Conservation (phyloP, 2,888 invertebrate species). For the Meloe dianella region DNA sequence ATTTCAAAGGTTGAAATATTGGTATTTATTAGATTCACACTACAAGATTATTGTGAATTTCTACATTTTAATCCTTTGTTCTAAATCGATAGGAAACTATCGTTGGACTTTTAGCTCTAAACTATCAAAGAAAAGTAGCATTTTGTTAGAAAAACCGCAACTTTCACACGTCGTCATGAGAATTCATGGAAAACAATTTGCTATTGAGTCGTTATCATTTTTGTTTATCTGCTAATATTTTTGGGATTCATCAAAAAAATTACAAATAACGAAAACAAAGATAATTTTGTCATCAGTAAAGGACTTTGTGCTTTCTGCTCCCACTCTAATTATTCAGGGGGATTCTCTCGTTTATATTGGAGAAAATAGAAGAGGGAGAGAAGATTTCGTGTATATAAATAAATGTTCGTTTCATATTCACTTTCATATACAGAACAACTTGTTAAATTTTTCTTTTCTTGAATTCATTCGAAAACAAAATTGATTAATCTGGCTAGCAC, state of each 20-base stretch:
- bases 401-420: not conserved
- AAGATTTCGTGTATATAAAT: constrained; percentile 1
- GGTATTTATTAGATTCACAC: not conserved
- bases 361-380: not conserved
- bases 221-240: not conserved
- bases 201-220: not conserved
- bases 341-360: not conserved
- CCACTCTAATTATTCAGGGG: not conserved
- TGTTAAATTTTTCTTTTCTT: not conserved
- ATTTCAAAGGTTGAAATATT: constrained; percentile 20
- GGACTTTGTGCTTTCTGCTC: not conserved
- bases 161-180: not conserved
- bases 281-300: not conserved
- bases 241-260: not conserved
- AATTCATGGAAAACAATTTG: not conserved
- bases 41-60: not conserved
- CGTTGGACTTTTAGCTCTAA: not conserved
- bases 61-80: not conserved
- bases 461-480: constrained; percentile 1
- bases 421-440: not conserved
- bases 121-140: not conserved
- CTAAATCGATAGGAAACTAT: not conserved
- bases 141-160: not conserved
- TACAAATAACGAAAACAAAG: not conserved
- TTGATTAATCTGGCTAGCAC: constrained; percentile 49